phyloP scores from a whole-genome alignment of 1,140 invertebrate genomes.

The Dufourea novaeangliae region DNA sequence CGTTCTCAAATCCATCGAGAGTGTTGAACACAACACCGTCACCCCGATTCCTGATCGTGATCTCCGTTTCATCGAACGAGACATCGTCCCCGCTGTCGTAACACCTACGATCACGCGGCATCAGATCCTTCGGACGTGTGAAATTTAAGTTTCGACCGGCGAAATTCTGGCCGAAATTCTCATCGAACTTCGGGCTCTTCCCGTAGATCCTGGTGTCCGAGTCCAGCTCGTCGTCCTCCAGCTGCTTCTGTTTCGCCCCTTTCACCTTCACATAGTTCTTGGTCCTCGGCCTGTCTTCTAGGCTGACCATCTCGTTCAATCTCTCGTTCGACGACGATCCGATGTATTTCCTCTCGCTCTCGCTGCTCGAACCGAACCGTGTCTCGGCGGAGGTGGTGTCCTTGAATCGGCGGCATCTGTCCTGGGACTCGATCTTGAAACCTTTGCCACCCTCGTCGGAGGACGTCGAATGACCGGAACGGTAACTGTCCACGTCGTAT shows the following conservation, averaged over 20 bases:
- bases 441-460: slow-evolving; percentile 72
- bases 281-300: slow-evolving; percentile 62
- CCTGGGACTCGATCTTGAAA: slow-evolving; percentile 62
- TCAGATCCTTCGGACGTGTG: slow-evolving; percentile 43
- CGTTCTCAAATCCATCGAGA: slow-evolving; percentile 77
- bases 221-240: slow-evolving; percentile 76
- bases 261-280: slow-evolving; percentile 72
- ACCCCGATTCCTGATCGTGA: slow-evolving; percentile 52
- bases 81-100: slow-evolving; percentile 66
- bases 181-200: slow-evolving; percentile 80
- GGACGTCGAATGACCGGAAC: slow-evolving; percentile 70
- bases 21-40: slow-evolving; percentile 79
- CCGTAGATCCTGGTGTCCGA: slow-evolving; percentile 76
- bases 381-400: slow-evolving; percentile 64
- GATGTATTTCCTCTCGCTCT: slow-evolving; percentile 73
- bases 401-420: slow-evolving; percentile 58
- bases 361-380: slow-evolving; percentile 74
- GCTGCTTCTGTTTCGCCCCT: slow-evolving; percentile 74
- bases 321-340: slow-evolving; percentile 70
- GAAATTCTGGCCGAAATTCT: slow-evolving; percentile 66
- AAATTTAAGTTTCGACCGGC: slow-evolving; percentile 60
- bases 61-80: slow-evolving; percentile 61
- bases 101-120: slow-evolving; percentile 47
- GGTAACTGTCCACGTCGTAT: slow-evolving; percentile 58
- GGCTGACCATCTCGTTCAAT: slow-evolving; percentile 66